Conservation (phyloP, 1,140 invertebrate species). For the Mya arenaria region DNA sequence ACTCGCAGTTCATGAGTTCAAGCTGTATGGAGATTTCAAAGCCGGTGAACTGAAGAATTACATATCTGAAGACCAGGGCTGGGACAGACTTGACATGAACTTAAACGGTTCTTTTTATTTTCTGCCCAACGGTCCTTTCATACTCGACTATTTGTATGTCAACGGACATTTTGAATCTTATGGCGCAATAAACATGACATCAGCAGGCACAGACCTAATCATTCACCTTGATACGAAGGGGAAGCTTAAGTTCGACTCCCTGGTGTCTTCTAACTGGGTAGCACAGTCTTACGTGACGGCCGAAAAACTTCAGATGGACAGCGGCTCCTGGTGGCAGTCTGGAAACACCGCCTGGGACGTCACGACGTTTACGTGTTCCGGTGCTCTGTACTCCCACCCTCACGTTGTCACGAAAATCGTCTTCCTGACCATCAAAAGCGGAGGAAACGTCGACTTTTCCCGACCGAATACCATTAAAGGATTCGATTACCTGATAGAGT, state of each 20-base stretch:
- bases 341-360: constrained; percentile 60
- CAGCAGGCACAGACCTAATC: constrained; percentile 1
- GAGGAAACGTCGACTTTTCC: constrained; percentile 49
- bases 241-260: constrained; percentile 54
- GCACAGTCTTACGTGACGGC: constrained; percentile 45
- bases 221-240: constrained; percentile 45
- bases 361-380: constrained; percentile 29
- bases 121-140: constrained; percentile 50
- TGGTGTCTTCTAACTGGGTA: constrained; percentile 32
- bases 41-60: constrained; percentile 59
- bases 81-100: constrained; percentile 59
- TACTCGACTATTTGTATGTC: constrained; percentile 45
- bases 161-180: constrained; percentile 58
- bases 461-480: constrained; percentile 27
- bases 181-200: constrained; percentile 38
- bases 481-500: constrained; percentile 37
- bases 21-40: constrained; percentile 59
- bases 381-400: constrained; percentile 50
- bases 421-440: constrained; percentile 38
- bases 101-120: constrained; percentile 53
- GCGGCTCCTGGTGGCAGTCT: constrained; percentile 45
- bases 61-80: constrained; percentile 22
- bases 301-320: constrained; percentile 31
- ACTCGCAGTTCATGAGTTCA: constrained; percentile 54
- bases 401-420: constrained; percentile 38